Evolutionary conservation across 2,113 vertebrate genomes (phyloP), one percentile per base, ranked within the genome.

Genomic region (Neogale vison): DNA sequence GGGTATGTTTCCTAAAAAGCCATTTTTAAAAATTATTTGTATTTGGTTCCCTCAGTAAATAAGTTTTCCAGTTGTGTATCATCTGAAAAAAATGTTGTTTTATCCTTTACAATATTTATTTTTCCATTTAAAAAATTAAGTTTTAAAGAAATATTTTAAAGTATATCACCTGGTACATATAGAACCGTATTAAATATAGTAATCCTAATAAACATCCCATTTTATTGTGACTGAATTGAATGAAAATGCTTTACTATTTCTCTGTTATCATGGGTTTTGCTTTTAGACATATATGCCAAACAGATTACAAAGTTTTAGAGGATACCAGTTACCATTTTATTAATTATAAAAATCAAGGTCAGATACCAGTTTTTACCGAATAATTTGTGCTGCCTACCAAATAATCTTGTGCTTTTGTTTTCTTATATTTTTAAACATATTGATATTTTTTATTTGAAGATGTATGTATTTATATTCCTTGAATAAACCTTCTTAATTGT

Each of bases 91-190:
- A 52, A 50, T 47, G 3, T 7, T 47, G 24, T 50, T 92, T 67
- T 42, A 80, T 59, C 6, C 8, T 63, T 89, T 83, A 26, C 2
- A 82, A 18, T 52, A 85, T 88, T 83, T 80, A 45, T 36, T 14
- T 57, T 15, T 85, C 26, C 63, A 14, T 57, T 79, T 47, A 52
- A 50, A 87, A 71, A 90, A n/a, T 7, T 7, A 91, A 34, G 6
- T 85, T 50, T 94, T 63, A 81, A 92, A 95, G 61, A 86, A 42
- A 39, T 77, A 52, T 65, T 36, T 65, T 76, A 24, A 92, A 91
- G 34, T 71, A 50, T 4, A 77, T 74, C 26, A 39, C 93, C 29
- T 87, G 20, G 1, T 80, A 42, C 18, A 74, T 91, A 42, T 50
- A 74, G 4, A 92, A 72, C 8, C 79, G 29, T 47, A 65, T 67